A percentile compares a stretch with the other conserved stretches of the same genome.
Conservation (phyloP, 2,113 vertebrate species). For the Pholis gunnellus region DNA sequence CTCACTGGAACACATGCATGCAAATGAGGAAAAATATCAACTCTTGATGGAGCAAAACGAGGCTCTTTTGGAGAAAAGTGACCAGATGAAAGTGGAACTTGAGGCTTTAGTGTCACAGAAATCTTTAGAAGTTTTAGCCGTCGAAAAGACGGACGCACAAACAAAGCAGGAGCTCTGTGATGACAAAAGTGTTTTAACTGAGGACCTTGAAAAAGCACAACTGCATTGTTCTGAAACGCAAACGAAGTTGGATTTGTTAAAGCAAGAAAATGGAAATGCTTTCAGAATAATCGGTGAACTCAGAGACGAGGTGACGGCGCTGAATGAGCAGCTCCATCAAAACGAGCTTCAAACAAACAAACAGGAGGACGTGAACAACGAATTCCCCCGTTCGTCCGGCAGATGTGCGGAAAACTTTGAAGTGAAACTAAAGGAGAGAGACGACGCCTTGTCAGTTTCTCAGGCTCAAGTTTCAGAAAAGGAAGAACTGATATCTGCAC, state of each 20-base stretch:
- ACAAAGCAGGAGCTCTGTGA: constrained; percentile 69
- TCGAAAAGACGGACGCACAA: constrained; percentile 56
- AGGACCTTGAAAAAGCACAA: constrained; percentile 43
- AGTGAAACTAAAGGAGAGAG: constrained; percentile 57
- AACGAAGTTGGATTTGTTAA: constrained; percentile 72
- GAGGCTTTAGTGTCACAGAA: constrained; percentile 73
- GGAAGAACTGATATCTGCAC: constrained; percentile 67
- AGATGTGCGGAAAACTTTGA: constrained; percentile 53
- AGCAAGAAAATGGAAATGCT: constrained; percentile 78
- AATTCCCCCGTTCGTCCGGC: constrained; percentile 18
- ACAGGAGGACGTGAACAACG: constrained; percentile 37
- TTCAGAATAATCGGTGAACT: constrained; percentile 67
- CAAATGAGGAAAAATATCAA: constrained; percentile 58
- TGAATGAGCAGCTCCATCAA: constrained; percentile 63
- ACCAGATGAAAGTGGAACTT: constrained; percentile 69
- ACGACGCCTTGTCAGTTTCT: not conserved
- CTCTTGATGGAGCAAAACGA: constrained; percentile 56
- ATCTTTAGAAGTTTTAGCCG: constrained; percentile 65
- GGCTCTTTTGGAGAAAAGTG: constrained; percentile 62
- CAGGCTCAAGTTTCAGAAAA: constrained; percentile 68
- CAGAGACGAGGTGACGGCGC: constrained; percentile 59
- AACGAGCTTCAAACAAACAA: constrained; percentile 25
- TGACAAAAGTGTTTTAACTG: constrained; percentile 41
- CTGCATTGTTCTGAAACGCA: constrained; percentile 54
- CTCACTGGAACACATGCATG: constrained; percentile 33